Evolutionary conservation across 2,113 vertebrate genomes (phyloP).

Genomic region (Falco punctatus): DNA sequence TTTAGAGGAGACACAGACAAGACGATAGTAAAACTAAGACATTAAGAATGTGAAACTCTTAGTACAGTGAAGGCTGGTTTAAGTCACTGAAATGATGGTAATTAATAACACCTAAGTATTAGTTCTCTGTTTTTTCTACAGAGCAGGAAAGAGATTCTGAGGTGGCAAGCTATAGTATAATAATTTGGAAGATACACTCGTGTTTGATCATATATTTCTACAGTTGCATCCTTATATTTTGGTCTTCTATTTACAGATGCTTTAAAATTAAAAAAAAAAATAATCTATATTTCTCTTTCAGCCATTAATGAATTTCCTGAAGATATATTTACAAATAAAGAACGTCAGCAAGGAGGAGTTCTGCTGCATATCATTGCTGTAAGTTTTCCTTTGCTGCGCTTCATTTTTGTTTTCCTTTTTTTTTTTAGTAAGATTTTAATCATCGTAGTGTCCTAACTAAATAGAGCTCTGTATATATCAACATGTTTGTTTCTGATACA

Average conservation of each 20-base stretch:
- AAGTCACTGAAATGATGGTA: not conserved
- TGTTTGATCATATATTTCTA: not conserved
- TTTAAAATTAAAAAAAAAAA: not conserved
- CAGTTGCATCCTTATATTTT: not conserved
- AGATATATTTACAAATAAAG: conserved; percentile 89
- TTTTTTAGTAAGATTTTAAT: not conserved
- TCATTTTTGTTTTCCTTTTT: not conserved
- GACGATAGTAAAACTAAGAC: not conserved
- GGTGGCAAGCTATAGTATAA: not conserved
- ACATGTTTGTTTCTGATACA: not conserved
- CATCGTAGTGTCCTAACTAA: not conserved
- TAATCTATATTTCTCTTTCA: conserved; percentile 71
- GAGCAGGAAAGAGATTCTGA: not conserved
- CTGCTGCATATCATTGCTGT: conserved; percentile 91
- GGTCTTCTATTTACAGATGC: not conserved
- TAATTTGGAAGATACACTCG: not conserved
- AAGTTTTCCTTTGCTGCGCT: conserved; percentile 65
- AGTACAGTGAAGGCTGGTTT: not conserved
- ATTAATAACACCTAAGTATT: not conserved
- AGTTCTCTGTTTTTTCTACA: not conserved
- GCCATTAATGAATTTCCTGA: conserved; percentile 94
- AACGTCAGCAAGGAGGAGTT: conserved; percentile 87
- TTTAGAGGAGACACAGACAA: not conserved
- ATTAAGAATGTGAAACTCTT: not conserved
- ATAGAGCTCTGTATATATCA: not conserved